A percentile compares a stretch with the other conserved stretches of the same genome.
These are phyloP conservation scores for Macaria liturata DNA, from an alignment of 2,888 invertebrate genomes.

Conservation along the genomic window DNA sequence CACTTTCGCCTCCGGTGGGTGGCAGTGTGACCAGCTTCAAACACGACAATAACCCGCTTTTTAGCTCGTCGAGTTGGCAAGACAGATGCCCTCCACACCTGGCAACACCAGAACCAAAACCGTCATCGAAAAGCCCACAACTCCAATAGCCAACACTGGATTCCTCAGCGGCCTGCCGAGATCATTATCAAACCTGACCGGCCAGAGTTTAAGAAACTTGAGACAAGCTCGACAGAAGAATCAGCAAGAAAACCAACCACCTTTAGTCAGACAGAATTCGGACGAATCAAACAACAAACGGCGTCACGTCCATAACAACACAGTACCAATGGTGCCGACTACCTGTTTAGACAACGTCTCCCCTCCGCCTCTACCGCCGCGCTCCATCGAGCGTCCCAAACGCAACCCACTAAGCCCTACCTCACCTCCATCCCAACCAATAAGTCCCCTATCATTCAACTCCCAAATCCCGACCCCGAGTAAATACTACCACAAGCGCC, in stretches of 20 bases:
- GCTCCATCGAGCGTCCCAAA: slow-evolving; percentile 60
- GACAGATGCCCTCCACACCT: slow-evolving; percentile 36
- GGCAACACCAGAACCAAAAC: slow-evolving; percentile 36
- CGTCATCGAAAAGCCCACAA: slow-evolving; percentile 38
- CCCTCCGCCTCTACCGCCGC: slow-evolving; percentile 67
- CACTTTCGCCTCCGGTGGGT: slow-evolving; percentile 55
- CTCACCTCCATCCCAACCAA: slow-evolving; percentile 1
- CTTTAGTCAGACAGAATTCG: slow-evolving; percentile 59
- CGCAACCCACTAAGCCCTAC: slow-evolving; percentile 50
- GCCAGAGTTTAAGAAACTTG: slow-evolving; percentile 68
- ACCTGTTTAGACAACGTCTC: slow-evolving; percentile 71
- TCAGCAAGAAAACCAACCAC: slow-evolving; percentile 55
- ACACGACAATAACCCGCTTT: slow-evolving; percentile 22
- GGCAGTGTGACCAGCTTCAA: slow-evolving; percentile 23
- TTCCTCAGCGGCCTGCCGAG: slow-evolving; percentile 75
- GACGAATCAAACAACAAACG: slow-evolving; percentile 55
- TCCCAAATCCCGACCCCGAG: slow-evolving; percentile 25
- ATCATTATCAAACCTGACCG: slow-evolving; percentile 75
- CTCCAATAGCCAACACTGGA: slow-evolving; percentile 49
- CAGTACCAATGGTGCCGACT: slow-evolving; percentile 68
- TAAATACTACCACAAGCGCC: slow-evolving; percentile 51
- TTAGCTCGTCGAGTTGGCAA: slow-evolving; percentile 39
- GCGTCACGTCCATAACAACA: slow-evolving; percentile 58
- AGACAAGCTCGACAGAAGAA: slow-evolving; percentile 56
- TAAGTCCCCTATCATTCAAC: slow-evolving; percentile 41